Evolutionary conservation across 2,797 vertebrate species (phyloP).

Genomic region (Enteromius viviparus): DNA sequence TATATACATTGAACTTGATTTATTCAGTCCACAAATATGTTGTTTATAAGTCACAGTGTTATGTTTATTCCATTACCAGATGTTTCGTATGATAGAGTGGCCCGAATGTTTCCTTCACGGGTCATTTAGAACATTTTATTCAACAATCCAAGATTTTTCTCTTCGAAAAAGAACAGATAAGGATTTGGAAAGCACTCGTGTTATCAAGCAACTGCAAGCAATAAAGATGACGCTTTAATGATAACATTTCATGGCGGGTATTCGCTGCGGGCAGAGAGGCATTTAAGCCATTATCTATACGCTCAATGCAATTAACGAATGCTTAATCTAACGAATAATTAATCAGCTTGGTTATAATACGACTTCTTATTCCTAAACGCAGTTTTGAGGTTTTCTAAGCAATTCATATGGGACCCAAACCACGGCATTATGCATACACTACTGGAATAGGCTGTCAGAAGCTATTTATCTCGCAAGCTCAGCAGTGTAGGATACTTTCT

Average conservation of each 20-base stretch:
- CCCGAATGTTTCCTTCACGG: constrained; percentile 28
- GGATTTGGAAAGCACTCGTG: constrained; percentile 47
- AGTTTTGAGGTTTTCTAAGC: constrained; percentile 51
- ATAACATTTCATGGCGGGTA: constrained; percentile 58
- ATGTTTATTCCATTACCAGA: constrained; percentile 17
- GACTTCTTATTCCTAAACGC: constrained; percentile 54
- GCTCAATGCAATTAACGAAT: constrained; percentile 59
- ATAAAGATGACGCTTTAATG: constrained; percentile 61
- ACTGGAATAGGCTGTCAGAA: background rate
- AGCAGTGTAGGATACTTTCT: background rate
- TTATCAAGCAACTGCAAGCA: constrained; percentile 56
- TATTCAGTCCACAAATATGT: constrained; percentile 38
- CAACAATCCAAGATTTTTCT: constrained; percentile 51
- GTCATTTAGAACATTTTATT: constrained; percentile 46
- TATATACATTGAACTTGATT: constrained; percentile 42
- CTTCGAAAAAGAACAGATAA: constrained; percentile 56
- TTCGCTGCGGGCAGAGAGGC: constrained; percentile 61
- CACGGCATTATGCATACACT: background rate
- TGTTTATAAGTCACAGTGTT: background rate
- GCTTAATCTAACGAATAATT: constrained; percentile 58
- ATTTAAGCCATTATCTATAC: constrained; percentile 64
- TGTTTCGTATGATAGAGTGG: constrained; percentile 33
- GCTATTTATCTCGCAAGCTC: background rate
- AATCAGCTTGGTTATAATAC: constrained; percentile 56
- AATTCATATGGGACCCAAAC: constrained; percentile 37